Percentiles rank a stretch among this genome's conserved stretches.
Conservation (phyloP, 2,113 vertebrate species). For the Myanophis thanlyinensis region DNA sequence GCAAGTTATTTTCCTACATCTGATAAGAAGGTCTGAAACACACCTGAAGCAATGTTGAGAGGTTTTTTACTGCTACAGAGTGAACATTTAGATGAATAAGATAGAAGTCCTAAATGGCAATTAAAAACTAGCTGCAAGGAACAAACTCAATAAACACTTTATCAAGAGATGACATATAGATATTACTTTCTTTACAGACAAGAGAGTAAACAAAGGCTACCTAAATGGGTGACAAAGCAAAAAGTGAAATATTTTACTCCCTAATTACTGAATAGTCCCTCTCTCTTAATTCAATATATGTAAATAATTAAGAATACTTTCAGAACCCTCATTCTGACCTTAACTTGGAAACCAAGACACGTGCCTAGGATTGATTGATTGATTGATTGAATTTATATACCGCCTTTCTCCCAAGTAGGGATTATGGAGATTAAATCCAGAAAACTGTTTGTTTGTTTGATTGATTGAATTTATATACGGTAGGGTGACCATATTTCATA, state of each 20-base stretch:
- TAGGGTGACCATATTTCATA: no score
- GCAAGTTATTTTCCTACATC: background rate
- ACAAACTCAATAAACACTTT: background rate
- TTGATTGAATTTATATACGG: no score
- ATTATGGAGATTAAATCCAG: no score
- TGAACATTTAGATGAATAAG: background rate
- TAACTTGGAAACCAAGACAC: background rate
- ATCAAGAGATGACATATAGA: background rate
- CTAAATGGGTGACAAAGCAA: background rate
- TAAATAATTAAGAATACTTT: background rate
- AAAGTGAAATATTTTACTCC: background rate
- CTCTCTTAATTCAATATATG: background rate
- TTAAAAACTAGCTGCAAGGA: background rate
- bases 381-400: no score
- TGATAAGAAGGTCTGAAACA: background rate
- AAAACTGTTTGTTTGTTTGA: no score
- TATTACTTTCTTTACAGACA: background rate
- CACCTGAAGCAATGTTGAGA: background rate
- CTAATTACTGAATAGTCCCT: background rate
- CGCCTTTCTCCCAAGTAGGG: no score
- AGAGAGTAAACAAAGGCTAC: background rate
- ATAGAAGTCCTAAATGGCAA: background rate
- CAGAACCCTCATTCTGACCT: background rate
- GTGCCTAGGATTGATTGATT: no score
- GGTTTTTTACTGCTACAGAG: background rate